Evolutionary conservation across 64 coral and sea anemone genomes (phyloP), one percentile per base, ranked within the genome.

Genomic region (Montipora sp.): DNA sequence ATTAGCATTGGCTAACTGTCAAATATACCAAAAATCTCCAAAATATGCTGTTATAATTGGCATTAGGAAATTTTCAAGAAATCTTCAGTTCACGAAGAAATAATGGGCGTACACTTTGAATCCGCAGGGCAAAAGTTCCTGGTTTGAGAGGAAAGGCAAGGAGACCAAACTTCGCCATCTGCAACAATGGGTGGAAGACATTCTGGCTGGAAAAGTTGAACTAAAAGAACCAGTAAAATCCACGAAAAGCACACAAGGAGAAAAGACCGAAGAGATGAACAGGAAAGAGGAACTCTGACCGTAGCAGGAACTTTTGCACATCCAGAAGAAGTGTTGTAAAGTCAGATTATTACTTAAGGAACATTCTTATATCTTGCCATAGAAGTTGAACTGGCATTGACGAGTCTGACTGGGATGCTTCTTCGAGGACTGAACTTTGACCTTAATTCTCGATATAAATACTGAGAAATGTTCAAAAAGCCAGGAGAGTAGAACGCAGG

Each of bases 71-170:
- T 36, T 36, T 36, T 2, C 36, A 36, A 36, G 36, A 36, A 36
- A 36, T 36, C 2, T 27, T 27, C 27, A 27, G 27, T 27, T 27
- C 27, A 27, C 27, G 2, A 36, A 36, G 36, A 57, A 11, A 6
- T 57, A 57, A 8, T 57, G 6, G 53, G 11, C 53, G 11, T 57
- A 57, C 47, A 59, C 5, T 77, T 77, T 48, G 5, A 59, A 24
- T 48, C 76, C 81, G 19, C 77, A 97, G 95, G 94, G 94, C 78
- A 84, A 75, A 53, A 97, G 88, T 66, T 80, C 92, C 4, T 97
- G 95, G 95, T 97, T 97, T 43, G 87, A 94, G 60, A 94, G 61
- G 4, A 97, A 94, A 76, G 92, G 83, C 13, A 94, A 71, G 13
- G 92, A 90, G 53, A 58, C 83, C 2, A 97, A 97, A 79, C 84